Conservation (phyloP, 2,113 vertebrate species). For the Micronisus gabar region DNA sequence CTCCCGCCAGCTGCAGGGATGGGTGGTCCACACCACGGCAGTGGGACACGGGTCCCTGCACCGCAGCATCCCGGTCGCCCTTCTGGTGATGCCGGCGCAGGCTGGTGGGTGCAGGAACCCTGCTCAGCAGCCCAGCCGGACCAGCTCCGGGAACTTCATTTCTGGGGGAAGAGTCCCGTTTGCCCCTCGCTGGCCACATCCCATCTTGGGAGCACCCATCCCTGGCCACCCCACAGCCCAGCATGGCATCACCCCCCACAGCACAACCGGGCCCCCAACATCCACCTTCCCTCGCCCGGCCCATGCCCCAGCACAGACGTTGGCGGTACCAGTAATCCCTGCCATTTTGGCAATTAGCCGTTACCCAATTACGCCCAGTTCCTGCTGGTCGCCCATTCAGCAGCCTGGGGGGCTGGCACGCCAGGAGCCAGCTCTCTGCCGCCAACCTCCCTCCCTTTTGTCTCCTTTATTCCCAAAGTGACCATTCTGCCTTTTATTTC, state of each 20-base stretch:
- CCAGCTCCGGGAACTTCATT: rapidly evolving
- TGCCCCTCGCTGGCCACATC: rapidly evolving
- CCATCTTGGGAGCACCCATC: rapidly evolving
- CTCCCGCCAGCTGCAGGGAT: not conserved
- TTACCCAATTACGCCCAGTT: not conserved
- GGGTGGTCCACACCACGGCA: not conserved
- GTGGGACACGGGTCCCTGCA: not conserved
- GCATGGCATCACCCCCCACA: not conserved
- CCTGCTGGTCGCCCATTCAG: not conserved
- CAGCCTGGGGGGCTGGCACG: not conserved
- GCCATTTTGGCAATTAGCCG: not conserved
- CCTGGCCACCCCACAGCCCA: not conserved
- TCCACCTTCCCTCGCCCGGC: not conserved
- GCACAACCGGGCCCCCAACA: rapidly evolving
- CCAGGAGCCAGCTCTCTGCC: not conserved
- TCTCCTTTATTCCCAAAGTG: not conserved
- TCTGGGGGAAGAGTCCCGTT: rapidly evolving
- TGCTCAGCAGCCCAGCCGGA: not conserved
- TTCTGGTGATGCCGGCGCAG: rapidly evolving
- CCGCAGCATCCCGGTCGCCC: not conserved
- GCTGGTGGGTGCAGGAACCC: not conserved
- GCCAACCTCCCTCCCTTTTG: not conserved
- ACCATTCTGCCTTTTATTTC: not conserved
- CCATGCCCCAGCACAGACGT: rapidly evolving
- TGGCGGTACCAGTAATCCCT: not conserved